Percentiles rank a stretch among this genome's conserved stretches.
phyloP scores from a whole-genome alignment of 2,888 invertebrate genomes.

The Neria commutata region DNA sequence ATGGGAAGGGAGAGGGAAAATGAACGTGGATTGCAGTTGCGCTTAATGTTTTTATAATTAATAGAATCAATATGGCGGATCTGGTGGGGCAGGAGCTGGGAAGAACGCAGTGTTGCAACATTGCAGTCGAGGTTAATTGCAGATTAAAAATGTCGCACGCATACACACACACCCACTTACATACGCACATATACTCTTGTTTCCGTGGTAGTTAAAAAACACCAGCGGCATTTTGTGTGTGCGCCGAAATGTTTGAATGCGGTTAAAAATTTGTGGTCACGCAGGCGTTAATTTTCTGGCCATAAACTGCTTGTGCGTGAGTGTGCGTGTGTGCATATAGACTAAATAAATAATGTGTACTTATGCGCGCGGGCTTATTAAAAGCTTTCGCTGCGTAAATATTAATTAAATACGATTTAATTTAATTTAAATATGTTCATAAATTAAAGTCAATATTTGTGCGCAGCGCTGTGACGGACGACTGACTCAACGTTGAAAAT shows the following conservation, averaged over 20 bases:
- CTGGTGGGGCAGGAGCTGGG: background rate
- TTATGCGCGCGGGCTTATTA: background rate
- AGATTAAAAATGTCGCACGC: conserved; percentile 53
- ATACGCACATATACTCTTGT: background rate
- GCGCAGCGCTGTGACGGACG: too few relatives aligned
- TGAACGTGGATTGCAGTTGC: conserved; percentile 14
- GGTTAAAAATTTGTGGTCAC: conserved; percentile 42
- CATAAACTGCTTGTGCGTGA: conserved; percentile 40
- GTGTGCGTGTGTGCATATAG: background rate
- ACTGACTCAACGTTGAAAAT: too few relatives aligned
- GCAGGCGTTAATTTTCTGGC: conserved; percentile 58
- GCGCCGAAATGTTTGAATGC: conserved; percentile 23
- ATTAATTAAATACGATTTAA: background rate
- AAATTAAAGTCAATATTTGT: conserved; percentile 18
- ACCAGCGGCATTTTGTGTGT: background rate
- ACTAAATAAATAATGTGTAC: background rate
- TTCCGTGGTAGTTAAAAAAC: background rate
- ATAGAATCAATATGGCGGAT: conserved; percentile 53
- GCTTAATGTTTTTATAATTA: conserved; percentile 59
- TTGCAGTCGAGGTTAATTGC: conserved; percentile 56
- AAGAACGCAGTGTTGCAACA: background rate
- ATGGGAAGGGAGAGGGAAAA: background rate
- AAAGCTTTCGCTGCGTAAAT: background rate
- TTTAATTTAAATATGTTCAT: conserved; percentile 2
- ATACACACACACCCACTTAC: background rate